These are phyloP conservation scores for Rousettus leschenaultii DNA, from an alignment of 2,113 vertebrate genomes.

Conservation along the genomic window DNA sequence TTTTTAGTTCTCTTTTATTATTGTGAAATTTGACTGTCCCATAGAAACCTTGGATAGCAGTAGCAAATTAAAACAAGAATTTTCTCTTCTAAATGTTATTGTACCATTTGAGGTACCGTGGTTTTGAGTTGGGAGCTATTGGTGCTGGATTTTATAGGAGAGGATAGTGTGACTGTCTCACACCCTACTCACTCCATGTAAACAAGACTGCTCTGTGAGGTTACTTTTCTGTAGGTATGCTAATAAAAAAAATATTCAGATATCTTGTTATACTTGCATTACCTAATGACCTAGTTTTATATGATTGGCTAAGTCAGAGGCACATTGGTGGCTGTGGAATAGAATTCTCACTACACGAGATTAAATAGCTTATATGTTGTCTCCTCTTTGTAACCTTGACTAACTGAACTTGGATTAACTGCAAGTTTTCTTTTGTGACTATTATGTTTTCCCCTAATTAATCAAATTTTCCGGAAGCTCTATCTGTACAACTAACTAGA, in stretches of 20 bases:
- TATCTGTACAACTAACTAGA: slow-evolving; percentile 64
- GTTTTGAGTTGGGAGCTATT: background rate
- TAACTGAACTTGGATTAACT: slow-evolving; percentile 60
- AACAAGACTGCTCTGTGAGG: background rate
- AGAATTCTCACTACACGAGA: slow-evolving; percentile 5
- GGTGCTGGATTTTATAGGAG: background rate
- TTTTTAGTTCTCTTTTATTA: background rate
- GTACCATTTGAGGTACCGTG: background rate
- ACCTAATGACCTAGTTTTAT: background rate
- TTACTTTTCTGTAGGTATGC: slow-evolving; percentile 26
- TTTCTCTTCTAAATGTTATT: slow-evolving; percentile 24
- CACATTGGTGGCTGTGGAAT: background rate
- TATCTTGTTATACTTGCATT: background rate
- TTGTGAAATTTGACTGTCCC: slow-evolving; percentile 17
- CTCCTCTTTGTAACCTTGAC: slow-evolving; percentile 63
- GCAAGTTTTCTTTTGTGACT: slow-evolving; percentile 47
- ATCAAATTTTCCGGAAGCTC: slow-evolving; percentile 68
- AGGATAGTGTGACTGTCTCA: background rate
- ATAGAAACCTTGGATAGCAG: background rate
- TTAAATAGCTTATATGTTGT: background rate
- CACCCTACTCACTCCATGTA: background rate
- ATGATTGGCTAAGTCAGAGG: background rate
- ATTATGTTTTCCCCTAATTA: slow-evolving; percentile 61
- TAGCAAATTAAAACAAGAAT: slow-evolving; percentile 2
- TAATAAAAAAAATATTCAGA: background rate